phyloP scores from a whole-genome alignment of 2,113 vertebrate species.

The Burhinus bistriatus region DNA sequence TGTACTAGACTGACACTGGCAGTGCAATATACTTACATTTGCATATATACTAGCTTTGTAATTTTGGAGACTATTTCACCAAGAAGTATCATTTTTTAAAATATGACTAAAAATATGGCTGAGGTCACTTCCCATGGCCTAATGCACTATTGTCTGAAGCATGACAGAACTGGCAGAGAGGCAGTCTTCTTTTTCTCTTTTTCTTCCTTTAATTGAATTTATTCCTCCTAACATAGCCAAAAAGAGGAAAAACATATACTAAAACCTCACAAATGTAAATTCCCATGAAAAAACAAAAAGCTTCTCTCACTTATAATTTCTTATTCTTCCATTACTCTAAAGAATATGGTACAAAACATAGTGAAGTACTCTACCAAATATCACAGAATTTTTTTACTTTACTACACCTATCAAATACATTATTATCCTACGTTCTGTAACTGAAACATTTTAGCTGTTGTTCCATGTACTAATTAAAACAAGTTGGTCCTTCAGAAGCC shows the following conservation, averaged over 20 bases:
- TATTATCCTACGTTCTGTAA: neutral
- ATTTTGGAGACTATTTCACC: neutral
- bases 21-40: neutral
- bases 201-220: neutral
- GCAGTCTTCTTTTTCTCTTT: neutral
- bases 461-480: neutral
- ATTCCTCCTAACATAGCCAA: neutral
- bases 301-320: neutral
- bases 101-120: neutral
- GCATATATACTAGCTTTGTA: neutral
- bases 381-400: neutral
- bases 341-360: neutral
- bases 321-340: neutral
- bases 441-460: neutral
- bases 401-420: neutral
- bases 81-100: neutral
- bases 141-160: neutral
- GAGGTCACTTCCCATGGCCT: neutral
- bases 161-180: neutral
- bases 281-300: neutral
- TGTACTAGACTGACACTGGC: neutral
- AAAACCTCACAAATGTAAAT: neutral
- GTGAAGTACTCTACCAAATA: neutral
- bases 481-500: neutral
- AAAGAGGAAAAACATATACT: neutral